Evolutionary conservation across 2,113 vertebrate genomes (phyloP).

Genomic region (Theristicus caerulescens): DNA sequence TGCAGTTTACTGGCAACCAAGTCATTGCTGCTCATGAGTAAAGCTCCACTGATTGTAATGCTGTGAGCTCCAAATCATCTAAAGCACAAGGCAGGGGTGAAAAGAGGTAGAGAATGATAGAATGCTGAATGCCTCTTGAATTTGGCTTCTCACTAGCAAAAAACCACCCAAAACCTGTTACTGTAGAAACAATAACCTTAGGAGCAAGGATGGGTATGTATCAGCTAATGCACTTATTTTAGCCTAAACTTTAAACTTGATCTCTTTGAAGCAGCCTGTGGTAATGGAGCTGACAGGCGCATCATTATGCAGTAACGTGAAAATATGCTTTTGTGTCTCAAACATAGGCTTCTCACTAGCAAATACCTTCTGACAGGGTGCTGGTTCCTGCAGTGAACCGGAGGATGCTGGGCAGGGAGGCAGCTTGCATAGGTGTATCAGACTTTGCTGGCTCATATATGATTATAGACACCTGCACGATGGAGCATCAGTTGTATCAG

Average conservation of each 20-base stretch:
- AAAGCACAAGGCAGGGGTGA: background rate
- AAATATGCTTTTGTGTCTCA: background rate
- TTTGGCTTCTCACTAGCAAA: background rate
- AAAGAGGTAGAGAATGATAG: background rate
- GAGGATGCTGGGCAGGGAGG: background rate
- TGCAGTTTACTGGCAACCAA: background rate
- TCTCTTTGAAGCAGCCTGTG: background rate
- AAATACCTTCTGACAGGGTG: background rate
- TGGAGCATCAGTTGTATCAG: background rate
- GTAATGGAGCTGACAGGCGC: background rate
- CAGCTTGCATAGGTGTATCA: background rate
- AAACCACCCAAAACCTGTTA: background rate
- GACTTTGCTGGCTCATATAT: background rate
- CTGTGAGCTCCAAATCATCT: background rate
- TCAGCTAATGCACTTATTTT: background rate
- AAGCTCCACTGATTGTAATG: background rate
- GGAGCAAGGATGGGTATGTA: background rate
- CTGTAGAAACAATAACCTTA: background rate
- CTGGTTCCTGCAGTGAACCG: background rate
- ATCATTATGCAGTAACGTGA: background rate
- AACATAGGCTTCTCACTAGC: accelerated
- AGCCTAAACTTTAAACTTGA: background rate
- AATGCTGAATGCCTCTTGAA: background rate
- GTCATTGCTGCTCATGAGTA: background rate
- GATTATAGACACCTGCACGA: background rate